phyloP scores from a whole-genome alignment of 2,888 invertebrate genomes.

The Chloroclystis v-ata region DNA sequence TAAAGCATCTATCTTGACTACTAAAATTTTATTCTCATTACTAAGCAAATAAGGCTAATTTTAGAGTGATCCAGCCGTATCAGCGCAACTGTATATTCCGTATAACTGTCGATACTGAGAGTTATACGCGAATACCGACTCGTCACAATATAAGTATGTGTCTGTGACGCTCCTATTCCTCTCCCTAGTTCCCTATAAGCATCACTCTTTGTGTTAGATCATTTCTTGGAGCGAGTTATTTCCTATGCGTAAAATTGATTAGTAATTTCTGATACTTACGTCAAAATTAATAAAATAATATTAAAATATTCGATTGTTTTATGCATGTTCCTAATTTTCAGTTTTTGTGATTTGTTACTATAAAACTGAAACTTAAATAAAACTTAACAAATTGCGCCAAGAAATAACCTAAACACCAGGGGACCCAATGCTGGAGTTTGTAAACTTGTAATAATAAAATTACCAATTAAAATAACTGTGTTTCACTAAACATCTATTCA shows the following conservation, averaged over 20 bases:
- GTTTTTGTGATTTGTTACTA: too few species aligned
- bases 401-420: slow-evolving; percentile 1
- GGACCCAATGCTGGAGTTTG: slow-evolving; percentile 44
- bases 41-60: neutral
- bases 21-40: neutral
- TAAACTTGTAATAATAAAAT: slow-evolving; percentile 67
- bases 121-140: slow-evolving; percentile 44
- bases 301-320: too few species aligned
- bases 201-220: slow-evolving; percentile 32
- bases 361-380: too few species aligned
- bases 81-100: slow-evolving; percentile 18
- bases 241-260: too few species aligned
- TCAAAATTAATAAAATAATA: too few species aligned
- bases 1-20: too few species aligned
- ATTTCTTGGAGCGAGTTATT: slow-evolving; percentile 1
- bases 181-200: slow-evolving; percentile 34
- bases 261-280: too few species aligned
- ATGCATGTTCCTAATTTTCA: too few species aligned
- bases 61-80: neutral
- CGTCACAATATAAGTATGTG: slow-evolving; percentile 45
- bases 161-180: slow-evolving; percentile 46
- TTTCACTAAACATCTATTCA: slow-evolving; percentile 41
- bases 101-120: slow-evolving; percentile 39
- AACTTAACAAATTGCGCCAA: neutral
- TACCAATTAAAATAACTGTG: slow-evolving; percentile 46